These are phyloP conservation scores for Crocidura indochinensis DNA, from an alignment of 2,797 vertebrate genomes.

Conservation along the genomic window DNA sequence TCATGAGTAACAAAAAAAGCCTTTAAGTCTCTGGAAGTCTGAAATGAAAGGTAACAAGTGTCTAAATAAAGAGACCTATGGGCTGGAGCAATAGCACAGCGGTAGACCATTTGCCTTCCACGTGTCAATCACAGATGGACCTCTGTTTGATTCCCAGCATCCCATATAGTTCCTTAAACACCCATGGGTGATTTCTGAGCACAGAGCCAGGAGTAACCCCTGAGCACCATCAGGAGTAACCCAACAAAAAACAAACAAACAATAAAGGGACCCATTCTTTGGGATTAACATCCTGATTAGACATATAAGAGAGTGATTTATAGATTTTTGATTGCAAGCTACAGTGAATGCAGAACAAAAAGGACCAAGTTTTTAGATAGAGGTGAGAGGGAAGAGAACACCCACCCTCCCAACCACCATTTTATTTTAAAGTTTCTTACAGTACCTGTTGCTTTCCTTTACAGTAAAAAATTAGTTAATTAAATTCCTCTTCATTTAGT, in stretches of 20 bases:
- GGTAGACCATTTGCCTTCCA: background rate
- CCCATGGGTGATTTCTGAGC: no score
- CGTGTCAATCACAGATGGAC: background rate
- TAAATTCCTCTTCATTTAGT: conserved; percentile 15
- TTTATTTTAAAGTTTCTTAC: conserved; percentile 45
- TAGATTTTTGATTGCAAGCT: conserved; percentile 32
- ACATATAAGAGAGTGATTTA: conserved; percentile 26
- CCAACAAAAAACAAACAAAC: no score
- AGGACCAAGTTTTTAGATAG: background rate
- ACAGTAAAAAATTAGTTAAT: conserved; percentile 59
- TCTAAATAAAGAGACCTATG: no score
- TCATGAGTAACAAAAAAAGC: background rate
- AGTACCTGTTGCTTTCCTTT: background rate
- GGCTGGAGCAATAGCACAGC: background rate
- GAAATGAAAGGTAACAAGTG: background rate
- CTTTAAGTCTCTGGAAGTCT: background rate
- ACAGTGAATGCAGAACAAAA: conserved; percentile 70
- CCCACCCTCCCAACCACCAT: conserved; percentile 7
- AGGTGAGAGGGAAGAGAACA: background rate
- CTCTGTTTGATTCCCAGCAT: no score
- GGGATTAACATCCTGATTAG: conserved; percentile 28
- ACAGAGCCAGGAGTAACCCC: no score
- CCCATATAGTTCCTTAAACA: no score
- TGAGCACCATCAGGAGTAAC: no score
- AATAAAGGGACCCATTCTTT: background rate